Evolutionary conservation across 2,888 invertebrate species (phyloP).

Genomic region (Coenonympha arcania): DNA sequence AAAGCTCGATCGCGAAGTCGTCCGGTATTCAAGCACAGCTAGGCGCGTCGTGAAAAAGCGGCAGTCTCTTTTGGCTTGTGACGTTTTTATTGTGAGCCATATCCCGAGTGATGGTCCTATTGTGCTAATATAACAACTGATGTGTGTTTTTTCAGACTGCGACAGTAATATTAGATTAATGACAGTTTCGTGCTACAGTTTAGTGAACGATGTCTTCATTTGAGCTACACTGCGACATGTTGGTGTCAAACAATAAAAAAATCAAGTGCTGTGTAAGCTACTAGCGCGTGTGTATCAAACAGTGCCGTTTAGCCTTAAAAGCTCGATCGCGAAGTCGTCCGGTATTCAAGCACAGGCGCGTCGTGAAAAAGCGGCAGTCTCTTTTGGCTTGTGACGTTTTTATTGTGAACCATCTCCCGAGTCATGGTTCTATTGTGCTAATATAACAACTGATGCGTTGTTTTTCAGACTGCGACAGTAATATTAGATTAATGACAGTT

Average conservation of each 20-base stretch:
- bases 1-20: conserved; percentile 34
- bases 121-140: too few species aligned
- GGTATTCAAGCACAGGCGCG: conserved; percentile 25
- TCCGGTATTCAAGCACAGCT: conserved; percentile 28
- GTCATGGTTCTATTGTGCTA: conserved; percentile 3
- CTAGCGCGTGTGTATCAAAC: conserved; percentile 20
- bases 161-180: too few species aligned
- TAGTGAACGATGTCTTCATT: too few species aligned
- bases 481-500: too few species aligned
- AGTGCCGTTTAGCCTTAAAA: conserved; percentile 34
- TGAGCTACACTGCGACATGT: too few species aligned
- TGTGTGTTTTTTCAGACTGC: too few species aligned
- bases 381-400: conserved; percentile 8
- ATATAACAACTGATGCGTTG: background rate
- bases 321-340: conserved; percentile 32
- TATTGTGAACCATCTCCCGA: background rate
- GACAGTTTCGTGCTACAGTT: too few species aligned
- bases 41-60: conserved; percentile 20
- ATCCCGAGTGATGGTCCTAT: background rate
- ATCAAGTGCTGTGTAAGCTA: background rate
- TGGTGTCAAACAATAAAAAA: too few species aligned
- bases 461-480: too few species aligned
- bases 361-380: conserved; percentile 18
- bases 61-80: conserved; percentile 11
- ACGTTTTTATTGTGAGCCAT: conserved; percentile 6